A percentile compares a stretch with the other conserved stretches of the same genome.
These are phyloP conservation scores for Hipposideros larvatus DNA, from an alignment of 2,797 vertebrate genomes.

Conservation along the genomic window DNA sequence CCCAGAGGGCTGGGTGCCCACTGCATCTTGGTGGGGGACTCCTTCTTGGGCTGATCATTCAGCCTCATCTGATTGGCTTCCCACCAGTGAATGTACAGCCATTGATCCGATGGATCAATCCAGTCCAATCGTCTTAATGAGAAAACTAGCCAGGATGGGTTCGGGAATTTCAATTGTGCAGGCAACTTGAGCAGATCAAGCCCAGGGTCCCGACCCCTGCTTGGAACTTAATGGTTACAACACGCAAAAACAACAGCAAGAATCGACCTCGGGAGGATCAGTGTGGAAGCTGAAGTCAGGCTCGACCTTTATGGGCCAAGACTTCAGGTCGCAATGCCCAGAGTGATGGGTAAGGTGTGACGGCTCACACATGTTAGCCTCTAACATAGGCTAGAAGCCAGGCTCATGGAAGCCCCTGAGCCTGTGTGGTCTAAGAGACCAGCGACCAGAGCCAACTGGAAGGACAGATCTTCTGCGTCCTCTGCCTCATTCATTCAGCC, in stretches of 20 bases:
- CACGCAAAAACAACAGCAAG: background rate
- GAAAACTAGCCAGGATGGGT: slow-evolving; percentile 70
- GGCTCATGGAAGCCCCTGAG: background rate
- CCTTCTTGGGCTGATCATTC: background rate
- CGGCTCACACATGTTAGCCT: background rate
- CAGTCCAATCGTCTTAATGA: slow-evolving; percentile 73
- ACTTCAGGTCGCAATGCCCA: background rate
- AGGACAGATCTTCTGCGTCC: rapidly evolving
- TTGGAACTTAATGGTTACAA: slow-evolving; percentile 69
- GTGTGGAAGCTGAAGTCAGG: slow-evolving; percentile 22
- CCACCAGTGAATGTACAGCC: slow-evolving; percentile 3
- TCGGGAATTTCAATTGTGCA: slow-evolving; percentile 71
- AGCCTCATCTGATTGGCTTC: background rate
- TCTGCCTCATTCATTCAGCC: too few species aligned
- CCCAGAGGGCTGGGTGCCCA: background rate
- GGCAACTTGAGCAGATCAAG: background rate
- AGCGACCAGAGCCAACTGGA: rapidly evolving
- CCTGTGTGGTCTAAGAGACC: rapidly evolving
- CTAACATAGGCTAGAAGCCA: background rate
- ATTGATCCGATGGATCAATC: slow-evolving; percentile 71
- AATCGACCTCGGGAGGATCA: slow-evolving; percentile 5
- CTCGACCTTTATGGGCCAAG: rapidly evolving
- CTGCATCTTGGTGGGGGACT: rapidly evolving
- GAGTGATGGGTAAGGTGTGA: rapidly evolving
- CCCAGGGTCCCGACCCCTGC: slow-evolving; percentile 65